Evolutionary conservation across 2,888 invertebrate species (phyloP), one percentile per base, ranked within the genome.

Genomic region (Lissocephala sabroskyi): DNA sequence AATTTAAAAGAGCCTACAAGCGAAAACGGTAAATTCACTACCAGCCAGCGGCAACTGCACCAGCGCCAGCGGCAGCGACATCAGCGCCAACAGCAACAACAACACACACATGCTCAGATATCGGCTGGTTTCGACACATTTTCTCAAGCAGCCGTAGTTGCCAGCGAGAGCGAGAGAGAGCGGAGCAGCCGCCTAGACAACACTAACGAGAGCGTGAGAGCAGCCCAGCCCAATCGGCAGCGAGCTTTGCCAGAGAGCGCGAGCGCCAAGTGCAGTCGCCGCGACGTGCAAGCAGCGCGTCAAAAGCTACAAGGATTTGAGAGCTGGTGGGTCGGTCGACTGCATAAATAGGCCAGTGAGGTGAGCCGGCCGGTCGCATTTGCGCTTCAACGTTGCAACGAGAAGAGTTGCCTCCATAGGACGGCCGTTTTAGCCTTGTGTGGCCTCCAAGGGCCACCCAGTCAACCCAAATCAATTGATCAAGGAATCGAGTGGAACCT

Each of bases 111-210:
- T 95, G 95, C 93, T 95, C 89, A 94, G 93, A 87, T 91, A 95
- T 91, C 92, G 94, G 88, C 89, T 95, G 83, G 94, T 95, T 70
- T 94, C 95, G 85, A 95, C 94, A 84, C 95, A 95, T 86, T 95
- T 95, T 86, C 87, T 95, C 86, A 95, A 95, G 87, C 95, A 95
- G 86, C 95, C 95, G 90, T 95, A 94, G 91, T 89, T 88, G 85
- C 81, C 73, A 71, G 45, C 50, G 7, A 35, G 35, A 35, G 45
- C 50, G 7, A 35, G 35, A 35, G 16, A 35, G 35, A 52, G 44
- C 49, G 56, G 19, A 39, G 26, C 14, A 32, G 30, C 48, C 42
- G 19, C 36, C 44, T 42, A 2, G 26, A 35, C 33, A 33, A 16
- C 33, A 33, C 44, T 14, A 35, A 35, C 13, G 18, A 49, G 23